phyloP scores from a whole-genome alignment of 2,113 vertebrate genomes.

The Camelus dromedarius region DNA sequence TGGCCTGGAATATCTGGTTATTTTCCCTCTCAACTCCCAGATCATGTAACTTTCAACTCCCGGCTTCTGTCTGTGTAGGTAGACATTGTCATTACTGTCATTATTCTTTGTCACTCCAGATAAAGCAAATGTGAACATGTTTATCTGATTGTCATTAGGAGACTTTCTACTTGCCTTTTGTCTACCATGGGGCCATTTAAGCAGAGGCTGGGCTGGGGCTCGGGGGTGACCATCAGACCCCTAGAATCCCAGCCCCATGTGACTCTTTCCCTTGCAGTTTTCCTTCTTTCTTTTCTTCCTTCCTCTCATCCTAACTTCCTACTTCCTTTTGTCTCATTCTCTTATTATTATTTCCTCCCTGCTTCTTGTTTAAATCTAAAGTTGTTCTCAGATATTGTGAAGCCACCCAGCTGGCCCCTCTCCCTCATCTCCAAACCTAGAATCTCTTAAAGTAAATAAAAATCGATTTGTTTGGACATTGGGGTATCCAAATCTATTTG shows the following conservation, averaged over 20 bases:
- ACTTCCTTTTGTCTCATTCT: neutral
- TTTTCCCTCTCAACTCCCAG: neutral
- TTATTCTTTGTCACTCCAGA: neutral
- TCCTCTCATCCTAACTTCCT: neutral
- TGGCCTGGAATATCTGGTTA: neutral
- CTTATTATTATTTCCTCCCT: neutral
- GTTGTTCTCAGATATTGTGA: neutral
- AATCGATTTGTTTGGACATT: neutral
- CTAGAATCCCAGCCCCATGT: neutral
- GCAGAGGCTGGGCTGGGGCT: neutral
- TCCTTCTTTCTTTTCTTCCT: neutral
- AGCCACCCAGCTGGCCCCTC: neutral
- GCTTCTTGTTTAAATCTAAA: neutral
- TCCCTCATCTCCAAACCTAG: neutral
- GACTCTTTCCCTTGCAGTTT: neutral
- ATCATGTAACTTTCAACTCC: neutral
- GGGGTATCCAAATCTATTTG: neutral
- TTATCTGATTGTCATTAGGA: constrained; percentile 12
- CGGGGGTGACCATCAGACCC: neutral
- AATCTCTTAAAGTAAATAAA: constrained; percentile 6
- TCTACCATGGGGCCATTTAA: neutral
- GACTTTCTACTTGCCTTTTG: neutral
- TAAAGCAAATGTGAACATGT: neutral
- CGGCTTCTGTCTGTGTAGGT: neutral
- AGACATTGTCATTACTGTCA: neutral